These are phyloP conservation scores for Physella acuta DNA, from an alignment of 1,140 invertebrate species.

Conservation along the genomic window DNA sequence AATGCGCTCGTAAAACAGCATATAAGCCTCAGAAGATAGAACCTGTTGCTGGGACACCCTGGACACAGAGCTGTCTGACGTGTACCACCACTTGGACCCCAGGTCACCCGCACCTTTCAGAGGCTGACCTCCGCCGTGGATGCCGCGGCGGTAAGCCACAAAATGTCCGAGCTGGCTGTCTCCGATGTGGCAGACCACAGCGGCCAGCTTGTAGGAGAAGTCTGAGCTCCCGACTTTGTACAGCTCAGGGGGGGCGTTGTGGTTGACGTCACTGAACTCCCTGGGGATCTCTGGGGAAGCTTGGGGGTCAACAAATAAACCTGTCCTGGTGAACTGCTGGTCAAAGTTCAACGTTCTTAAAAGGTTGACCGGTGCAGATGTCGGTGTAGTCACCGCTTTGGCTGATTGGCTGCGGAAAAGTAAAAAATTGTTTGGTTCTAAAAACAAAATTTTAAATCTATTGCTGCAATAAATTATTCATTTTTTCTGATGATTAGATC, in stretches of 20 bases:
- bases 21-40: constrained; percentile 59
- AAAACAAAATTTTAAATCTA: too few species aligned
- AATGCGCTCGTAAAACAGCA: constrained; percentile 64
- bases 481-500: too few species aligned
- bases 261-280: constrained; percentile 45
- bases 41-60: constrained; percentile 57
- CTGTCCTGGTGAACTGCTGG: constrained; percentile 41
- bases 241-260: constrained; percentile 36
- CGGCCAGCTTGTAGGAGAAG: constrained; percentile 71
- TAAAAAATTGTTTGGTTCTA: too few species aligned
- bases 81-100: constrained; percentile 57
- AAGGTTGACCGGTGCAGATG: constrained; percentile 47
- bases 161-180: constrained; percentile 86
- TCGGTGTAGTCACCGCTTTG: constrained; percentile 8
- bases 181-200: constrained; percentile 87
- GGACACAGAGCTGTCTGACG: constrained; percentile 60
- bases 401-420: constrained; percentile 18
- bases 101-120: constrained; percentile 17
- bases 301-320: constrained; percentile 43
- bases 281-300: constrained; percentile 20
- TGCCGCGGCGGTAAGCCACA: constrained; percentile 81
- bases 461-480: too few species aligned
- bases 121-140: constrained; percentile 39
- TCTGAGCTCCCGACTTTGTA: constrained; percentile 21
- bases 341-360: constrained; percentile 54